These are phyloP conservation scores for Lasioglossum vierecki DNA, from an alignment of 2,888 invertebrate genomes.

Conservation along the genomic window DNA sequence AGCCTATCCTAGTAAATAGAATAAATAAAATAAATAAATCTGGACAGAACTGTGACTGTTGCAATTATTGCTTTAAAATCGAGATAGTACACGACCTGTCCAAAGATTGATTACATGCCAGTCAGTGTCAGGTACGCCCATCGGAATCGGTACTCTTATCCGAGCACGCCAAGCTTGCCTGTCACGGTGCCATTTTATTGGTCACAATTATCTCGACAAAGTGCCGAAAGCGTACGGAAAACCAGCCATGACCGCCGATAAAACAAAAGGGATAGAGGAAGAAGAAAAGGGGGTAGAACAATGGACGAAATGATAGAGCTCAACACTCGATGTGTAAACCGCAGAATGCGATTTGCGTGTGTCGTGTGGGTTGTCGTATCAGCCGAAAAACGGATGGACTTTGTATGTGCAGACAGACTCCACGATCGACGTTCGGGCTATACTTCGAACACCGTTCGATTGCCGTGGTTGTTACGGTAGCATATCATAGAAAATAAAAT, in stretches of 20 bases:
- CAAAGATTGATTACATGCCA: slow-evolving; percentile 8
- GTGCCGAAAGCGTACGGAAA: slow-evolving; percentile 28
- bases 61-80: not conserved
- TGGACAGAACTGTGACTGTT: not conserved
- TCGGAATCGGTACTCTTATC: slow-evolving; percentile 6
- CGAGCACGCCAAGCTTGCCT: not conserved
- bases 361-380: slow-evolving; percentile 3
- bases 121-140: slow-evolving; percentile 4
- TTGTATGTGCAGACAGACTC: not conserved
- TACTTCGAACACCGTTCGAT: not conserved
- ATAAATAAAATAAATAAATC: not conserved
- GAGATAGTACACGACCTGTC: not conserved
- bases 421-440: not conserved
- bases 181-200: slow-evolving; percentile 39
- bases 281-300: not conserved
- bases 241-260: slow-evolving; percentile 30
- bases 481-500: slow-evolving; percentile 14
- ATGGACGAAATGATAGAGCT: slow-evolving; percentile 56
- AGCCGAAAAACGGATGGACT: slow-evolving; percentile 4
- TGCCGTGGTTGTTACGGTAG: not conserved
- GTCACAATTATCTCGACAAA: slow-evolving; percentile 50
- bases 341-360: slow-evolving; percentile 41
- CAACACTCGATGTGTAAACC: slow-evolving; percentile 60
- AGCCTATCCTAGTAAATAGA: not conserved
- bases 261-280: not conserved